Percentiles rank a stretch among this genome's conserved stretches.
Conservation (phyloP, 2,888 invertebrate genomes). For the Drosophila atroscutellata region DNA sequence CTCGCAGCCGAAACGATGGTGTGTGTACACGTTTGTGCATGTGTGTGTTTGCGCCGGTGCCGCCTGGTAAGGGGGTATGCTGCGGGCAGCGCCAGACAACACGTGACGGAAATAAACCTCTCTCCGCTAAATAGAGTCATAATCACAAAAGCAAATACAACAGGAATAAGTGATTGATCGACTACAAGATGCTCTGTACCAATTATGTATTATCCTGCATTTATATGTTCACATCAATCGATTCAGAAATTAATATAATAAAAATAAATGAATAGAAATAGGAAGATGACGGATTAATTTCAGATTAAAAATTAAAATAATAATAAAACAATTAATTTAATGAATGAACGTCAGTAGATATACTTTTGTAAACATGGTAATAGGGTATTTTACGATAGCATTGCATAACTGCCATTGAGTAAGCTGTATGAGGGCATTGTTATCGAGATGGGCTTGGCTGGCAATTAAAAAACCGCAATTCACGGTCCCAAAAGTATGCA, state of each 20-base stretch:
- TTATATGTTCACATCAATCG: not conserved
- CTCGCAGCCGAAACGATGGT: constrained; percentile 32
- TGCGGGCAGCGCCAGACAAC: constrained; percentile 42
- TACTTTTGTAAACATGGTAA: not conserved
- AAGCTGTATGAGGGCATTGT: constrained; percentile 27
- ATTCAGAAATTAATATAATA: not conserved
- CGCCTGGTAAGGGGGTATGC: constrained; percentile 13
- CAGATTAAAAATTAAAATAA: not conserved
- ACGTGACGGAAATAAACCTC: constrained; percentile 60
- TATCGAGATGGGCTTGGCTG: constrained; percentile 24
- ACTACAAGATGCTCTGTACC: constrained; percentile 11
- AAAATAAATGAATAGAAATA: not conserved
- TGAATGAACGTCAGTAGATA: not conserved
- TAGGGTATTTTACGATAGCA: constrained; percentile 39
- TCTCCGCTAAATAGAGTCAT: constrained; percentile 53
- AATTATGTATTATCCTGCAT: not conserved
- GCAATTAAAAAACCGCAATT: constrained; percentile 62
- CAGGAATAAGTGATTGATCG: not conserved
- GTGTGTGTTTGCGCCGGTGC: not conserved
- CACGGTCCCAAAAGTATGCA: constrained; percentile 59
- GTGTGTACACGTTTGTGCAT: not conserved
- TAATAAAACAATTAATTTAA: not conserved
- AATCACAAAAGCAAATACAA: constrained; percentile 65
- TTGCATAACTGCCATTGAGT: constrained; percentile 50
- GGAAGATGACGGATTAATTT: not conserved